Evolutionary conservation across 2,113 vertebrate species (phyloP).

Genomic region (Ascaphus truei): DNA sequence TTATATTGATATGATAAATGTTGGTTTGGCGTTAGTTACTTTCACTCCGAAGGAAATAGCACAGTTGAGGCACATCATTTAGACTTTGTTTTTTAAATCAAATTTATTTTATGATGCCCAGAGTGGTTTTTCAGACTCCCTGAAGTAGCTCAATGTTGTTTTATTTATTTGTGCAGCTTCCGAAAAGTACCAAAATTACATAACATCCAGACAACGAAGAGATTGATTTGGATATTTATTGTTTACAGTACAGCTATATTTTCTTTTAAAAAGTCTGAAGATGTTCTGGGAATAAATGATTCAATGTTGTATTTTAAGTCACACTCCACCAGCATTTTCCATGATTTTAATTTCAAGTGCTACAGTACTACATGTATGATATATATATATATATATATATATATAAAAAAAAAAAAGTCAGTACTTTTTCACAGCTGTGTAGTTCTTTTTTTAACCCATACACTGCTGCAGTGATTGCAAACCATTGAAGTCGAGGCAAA

Average conservation of each 20-base stretch:
- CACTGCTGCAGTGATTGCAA: no score
- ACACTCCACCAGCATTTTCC: no score
- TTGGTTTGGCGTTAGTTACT: neutral
- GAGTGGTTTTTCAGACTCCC: neutral
- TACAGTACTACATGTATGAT: no score
- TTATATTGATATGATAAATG: slow-evolving; percentile 21
- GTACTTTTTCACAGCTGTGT: no score
- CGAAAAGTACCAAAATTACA: neutral
- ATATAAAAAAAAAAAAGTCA: neutral
- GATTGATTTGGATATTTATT: neutral
- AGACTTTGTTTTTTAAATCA: neutral
- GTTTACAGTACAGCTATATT: neutral
- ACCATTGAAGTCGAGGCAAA: no score
- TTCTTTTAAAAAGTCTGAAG: neutral
- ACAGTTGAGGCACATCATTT: neutral
- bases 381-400: no score
- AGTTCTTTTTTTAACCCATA: no score
- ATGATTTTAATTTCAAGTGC: no score
- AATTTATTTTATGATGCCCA: neutral
- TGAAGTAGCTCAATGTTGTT: neutral
- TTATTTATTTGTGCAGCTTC: neutral
- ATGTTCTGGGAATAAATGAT: neutral
- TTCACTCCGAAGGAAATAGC: neutral
- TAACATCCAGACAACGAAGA: neutral
- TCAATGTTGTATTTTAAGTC: neutral